These are phyloP conservation scores for Myotis daubentonii DNA, from an alignment of 2,797 vertebrate genomes.

Conservation along the genomic window DNA sequence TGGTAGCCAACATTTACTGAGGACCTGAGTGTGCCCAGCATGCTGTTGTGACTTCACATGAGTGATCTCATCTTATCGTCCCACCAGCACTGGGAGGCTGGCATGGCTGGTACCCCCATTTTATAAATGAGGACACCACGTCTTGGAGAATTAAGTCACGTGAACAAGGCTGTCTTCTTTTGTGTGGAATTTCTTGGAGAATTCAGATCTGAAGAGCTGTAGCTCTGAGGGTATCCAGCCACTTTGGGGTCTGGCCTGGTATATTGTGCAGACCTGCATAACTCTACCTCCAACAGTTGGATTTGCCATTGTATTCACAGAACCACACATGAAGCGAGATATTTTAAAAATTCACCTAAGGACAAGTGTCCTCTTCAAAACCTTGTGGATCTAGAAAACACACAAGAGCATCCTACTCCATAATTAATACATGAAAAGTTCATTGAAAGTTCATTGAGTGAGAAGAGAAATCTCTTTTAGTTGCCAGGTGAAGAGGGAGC, in stretches of 20 bases:
- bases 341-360: not conserved
- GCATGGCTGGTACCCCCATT: fast-evolving
- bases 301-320: not conserved
- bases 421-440: not conserved
- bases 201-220: fast-evolving
- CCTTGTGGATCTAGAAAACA: not conserved
- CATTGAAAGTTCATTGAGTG: not conserved
- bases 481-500: not conserved
- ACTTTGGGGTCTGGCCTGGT: not conserved
- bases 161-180: not conserved
- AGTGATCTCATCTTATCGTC: not conserved
- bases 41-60: not conserved
- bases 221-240: too few species aligned
- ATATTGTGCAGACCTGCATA: fast-evolving
- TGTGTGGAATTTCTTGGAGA: not conserved
- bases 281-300: fast-evolving
- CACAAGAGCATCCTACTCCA: not conserved
- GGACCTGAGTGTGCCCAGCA: not conserved
- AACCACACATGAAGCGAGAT: not conserved
- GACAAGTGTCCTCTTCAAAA: not conserved
- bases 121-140: not conserved
- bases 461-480: not conserved
- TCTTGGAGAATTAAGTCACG: fast-evolving
- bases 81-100: not conserved
- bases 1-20: not conserved